These are phyloP conservation scores for Heteractis magnifica DNA, from an alignment of 92 coral and sea anemone species.

Conservation along the genomic window DNA sequence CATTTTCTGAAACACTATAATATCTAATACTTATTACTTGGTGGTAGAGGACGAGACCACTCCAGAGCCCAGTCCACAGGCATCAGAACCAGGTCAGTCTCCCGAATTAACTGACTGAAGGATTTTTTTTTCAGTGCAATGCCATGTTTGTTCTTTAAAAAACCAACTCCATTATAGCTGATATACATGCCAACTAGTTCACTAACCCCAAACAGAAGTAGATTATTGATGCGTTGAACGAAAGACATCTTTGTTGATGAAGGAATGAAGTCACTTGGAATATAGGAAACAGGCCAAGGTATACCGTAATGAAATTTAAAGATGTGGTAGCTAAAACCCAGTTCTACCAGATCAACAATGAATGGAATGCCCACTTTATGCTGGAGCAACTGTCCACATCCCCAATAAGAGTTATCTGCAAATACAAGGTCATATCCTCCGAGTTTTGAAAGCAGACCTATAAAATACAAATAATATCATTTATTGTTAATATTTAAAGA, in stretches of 20 bases:
- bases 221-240: conserved; percentile 4
- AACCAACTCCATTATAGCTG: neutral
- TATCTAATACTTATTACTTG: conserved; percentile 13
- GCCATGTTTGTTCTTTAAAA: conserved; percentile 19
- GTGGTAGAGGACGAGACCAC: conserved; percentile 45
- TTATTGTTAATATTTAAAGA: too few species aligned
- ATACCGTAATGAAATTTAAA: conserved; percentile 3
- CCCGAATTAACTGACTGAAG: conserved; percentile 19
- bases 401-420: neutral
- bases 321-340: neutral
- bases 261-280: conserved; percentile 3
- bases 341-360: conserved; percentile 7
- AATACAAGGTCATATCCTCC: conserved; percentile 18
- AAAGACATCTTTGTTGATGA: conserved; percentile 20
- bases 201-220: neutral
- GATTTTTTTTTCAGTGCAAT: conserved; percentile 25
- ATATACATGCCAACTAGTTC: neutral
- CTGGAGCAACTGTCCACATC: conserved; percentile 8
- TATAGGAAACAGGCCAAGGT: conserved; percentile 30
- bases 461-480: neutral
- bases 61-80: conserved; percentile 49
- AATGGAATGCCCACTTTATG: conserved; percentile 3
- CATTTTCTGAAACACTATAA: too few species aligned
- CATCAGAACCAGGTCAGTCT: conserved; percentile 38
- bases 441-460: conserved; percentile 9